A percentile compares a stretch with the other conserved stretches of the same genome.
phyloP scores from a whole-genome alignment of 2,797 vertebrate genomes.

The Semaprochilodus insignis region DNA sequence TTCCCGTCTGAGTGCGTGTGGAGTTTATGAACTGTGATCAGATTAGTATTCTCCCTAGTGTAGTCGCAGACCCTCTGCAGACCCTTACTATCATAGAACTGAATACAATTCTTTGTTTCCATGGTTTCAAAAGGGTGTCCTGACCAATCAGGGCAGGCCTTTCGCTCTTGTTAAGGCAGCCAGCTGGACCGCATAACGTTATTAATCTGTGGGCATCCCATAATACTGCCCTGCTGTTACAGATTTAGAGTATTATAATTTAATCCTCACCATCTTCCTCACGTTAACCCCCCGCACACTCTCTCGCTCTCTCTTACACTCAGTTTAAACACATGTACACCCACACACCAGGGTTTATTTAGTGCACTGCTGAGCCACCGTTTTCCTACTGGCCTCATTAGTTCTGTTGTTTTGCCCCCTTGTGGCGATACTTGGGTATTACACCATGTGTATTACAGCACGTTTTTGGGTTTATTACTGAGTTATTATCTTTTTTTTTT shows the following conservation, averaged over 20 bases:
- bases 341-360: conserved; percentile 14
- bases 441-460: too few species aligned
- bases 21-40: conserved; percentile 21
- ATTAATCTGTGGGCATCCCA: conserved; percentile 32
- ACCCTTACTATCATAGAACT: conserved; percentile 1
- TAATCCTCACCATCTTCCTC: conserved; percentile 31
- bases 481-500: too few species aligned
- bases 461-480: too few species aligned
- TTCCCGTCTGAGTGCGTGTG: neutral
- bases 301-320: neutral
- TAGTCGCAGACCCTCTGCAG: neutral
- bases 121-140: conserved; percentile 38
- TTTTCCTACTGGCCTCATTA: neutral
- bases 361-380: neutral
- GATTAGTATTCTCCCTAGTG: conserved; percentile 11
- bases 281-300: neutral
- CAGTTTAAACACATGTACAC: conserved; percentile 7
- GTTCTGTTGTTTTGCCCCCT: conserved; percentile 20
- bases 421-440: conserved; percentile 23
- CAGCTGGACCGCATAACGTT: conserved; percentile 24
- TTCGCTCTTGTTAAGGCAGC: neutral
- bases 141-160: conserved; percentile 10
- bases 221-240: conserved; percentile 36
- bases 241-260: conserved; percentile 48
- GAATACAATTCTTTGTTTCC: conserved; percentile 41